Percentiles rank a stretch among this genome's conserved stretches.
Conservation (phyloP, 2,113 vertebrate species). For the Cettia cetti region DNA sequence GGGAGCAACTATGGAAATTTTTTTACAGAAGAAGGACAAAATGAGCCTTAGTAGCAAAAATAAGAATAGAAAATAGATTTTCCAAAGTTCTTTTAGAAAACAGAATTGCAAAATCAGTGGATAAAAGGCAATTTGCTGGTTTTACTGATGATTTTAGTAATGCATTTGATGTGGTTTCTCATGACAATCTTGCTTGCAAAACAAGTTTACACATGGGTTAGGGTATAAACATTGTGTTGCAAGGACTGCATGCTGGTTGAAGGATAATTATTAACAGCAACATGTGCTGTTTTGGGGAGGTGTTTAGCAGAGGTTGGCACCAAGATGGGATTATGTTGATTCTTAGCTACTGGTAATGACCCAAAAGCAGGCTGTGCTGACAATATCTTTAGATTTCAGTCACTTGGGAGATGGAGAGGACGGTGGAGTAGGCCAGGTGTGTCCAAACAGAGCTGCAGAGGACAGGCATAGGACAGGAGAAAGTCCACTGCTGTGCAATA, state of each 20-base stretch:
- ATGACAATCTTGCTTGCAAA: constrained; percentile 23
- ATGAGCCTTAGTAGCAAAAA: not conserved
- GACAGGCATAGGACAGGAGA: not conserved
- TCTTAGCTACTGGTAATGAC: not conserved
- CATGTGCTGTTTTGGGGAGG: not conserved
- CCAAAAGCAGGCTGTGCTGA: not conserved
- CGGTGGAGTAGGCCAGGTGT: not conserved
- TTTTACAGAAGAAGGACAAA: not conserved
- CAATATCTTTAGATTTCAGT: not conserved
- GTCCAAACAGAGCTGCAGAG: not conserved
- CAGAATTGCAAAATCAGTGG: constrained; percentile 25
- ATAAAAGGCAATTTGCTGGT: constrained; percentile 10
- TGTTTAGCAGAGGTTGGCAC: not conserved
- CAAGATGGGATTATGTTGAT: not conserved
- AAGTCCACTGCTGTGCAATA: not conserved
- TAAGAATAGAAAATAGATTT: constrained; percentile 1
- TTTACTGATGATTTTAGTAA: constrained; percentile 12
- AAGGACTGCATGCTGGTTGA: not conserved
- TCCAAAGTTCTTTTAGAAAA: constrained; percentile 11
- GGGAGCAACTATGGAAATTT: not conserved
- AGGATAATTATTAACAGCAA: constrained; percentile 12
- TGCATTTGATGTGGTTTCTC: constrained; percentile 26
- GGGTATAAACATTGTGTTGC: not conserved
- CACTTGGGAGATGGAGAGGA: not conserved
- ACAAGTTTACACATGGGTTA: constrained; percentile 8